Evolutionary conservation across 2,797 vertebrate genomes (phyloP).

Genomic region (Buceros bicornis): DNA sequence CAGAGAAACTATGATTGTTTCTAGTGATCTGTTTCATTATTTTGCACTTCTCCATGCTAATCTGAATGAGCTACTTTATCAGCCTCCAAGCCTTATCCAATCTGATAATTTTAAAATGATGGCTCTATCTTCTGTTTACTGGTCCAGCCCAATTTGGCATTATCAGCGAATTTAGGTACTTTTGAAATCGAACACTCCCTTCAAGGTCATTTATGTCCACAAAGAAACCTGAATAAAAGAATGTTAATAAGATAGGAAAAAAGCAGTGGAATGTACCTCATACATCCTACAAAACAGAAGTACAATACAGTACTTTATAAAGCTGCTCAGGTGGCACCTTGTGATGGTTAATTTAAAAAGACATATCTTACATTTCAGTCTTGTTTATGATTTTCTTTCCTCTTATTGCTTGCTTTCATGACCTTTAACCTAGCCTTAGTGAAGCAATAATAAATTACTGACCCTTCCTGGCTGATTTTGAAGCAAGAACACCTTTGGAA

Average conservation of each 20-base stretch:
- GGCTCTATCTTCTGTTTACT: neutral
- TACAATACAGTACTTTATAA: neutral
- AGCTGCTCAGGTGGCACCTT: conserved; percentile 2
- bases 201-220: neutral
- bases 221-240: conserved; percentile 33
- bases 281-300: conserved; percentile 36
- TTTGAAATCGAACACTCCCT: neutral
- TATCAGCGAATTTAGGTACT: neutral
- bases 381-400: conserved; percentile 6
- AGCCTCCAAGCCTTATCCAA: neutral
- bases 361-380: neutral
- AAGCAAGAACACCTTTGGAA: neutral
- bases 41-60: neutral
- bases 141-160: neutral
- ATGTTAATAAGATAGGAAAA: conserved; percentile 31
- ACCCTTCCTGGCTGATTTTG: neutral
- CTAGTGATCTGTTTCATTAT: neutral
- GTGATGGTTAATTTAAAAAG: conserved; percentile 44
- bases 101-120: neutral
- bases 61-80: neutral
- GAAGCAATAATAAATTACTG: neutral
- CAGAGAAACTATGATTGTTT: neutral
- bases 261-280: conserved; percentile 1
- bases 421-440: neutral
- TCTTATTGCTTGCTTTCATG: neutral